These are phyloP conservation scores for Cephalopachus bancanus DNA, from an alignment of 2,797 vertebrate species.

Conservation along the genomic window DNA sequence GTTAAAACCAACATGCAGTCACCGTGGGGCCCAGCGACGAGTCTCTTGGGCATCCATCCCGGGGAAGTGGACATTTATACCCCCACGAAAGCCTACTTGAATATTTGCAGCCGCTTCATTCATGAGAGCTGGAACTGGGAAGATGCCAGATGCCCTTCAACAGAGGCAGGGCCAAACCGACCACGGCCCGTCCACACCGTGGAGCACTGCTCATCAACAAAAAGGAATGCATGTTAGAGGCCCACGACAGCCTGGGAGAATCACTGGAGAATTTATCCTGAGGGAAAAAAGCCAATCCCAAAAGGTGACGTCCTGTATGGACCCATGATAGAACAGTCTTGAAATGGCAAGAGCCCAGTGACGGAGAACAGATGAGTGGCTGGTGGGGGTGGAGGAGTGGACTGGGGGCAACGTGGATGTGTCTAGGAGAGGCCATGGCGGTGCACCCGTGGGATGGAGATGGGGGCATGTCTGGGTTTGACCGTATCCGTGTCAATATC, in stretches of 20 bases:
- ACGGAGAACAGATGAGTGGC: background rate
- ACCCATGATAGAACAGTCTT: too few species aligned
- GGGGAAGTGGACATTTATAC: background rate
- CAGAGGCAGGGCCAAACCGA: too few species aligned
- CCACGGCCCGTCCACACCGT: accelerated
- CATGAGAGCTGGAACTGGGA: too few species aligned
- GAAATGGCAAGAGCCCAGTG: too few species aligned
- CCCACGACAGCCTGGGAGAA: too few species aligned
- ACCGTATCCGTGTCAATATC: too few species aligned
- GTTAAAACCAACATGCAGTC: background rate
- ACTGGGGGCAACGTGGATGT: background rate
- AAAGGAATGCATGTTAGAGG: background rate
- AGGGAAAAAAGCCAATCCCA: too few species aligned
- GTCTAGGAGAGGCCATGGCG: background rate
- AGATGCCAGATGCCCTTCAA: background rate
- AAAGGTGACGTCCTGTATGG: too few species aligned
- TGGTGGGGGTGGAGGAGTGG: accelerated
- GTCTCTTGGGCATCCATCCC: background rate
- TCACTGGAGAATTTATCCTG: too few species aligned
- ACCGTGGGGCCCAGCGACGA: background rate
- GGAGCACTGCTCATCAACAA: background rate
- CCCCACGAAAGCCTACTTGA: too few species aligned
- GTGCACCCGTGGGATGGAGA: background rate
- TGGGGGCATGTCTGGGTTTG: background rate
- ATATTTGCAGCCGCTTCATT: background rate